phyloP scores from a whole-genome alignment of 2,888 invertebrate species.

The Himalopsyche kuldschensis region DNA sequence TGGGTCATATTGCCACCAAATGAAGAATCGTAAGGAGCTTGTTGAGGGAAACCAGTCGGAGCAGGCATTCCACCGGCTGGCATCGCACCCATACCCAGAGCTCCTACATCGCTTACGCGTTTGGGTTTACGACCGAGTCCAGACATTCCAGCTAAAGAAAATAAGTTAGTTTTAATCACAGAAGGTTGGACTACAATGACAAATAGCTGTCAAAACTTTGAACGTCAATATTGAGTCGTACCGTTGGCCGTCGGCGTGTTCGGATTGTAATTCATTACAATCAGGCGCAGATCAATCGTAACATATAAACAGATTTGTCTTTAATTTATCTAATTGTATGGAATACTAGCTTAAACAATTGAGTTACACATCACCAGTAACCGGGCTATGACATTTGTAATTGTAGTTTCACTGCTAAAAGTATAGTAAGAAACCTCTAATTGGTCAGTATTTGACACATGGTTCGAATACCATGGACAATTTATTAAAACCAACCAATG shows the following conservation, averaged over 20 bases:
- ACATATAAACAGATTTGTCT: neutral
- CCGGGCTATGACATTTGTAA: neutral
- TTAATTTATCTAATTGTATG: neutral
- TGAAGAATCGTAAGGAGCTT: slow-evolving; percentile 14
- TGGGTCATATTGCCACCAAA: slow-evolving; percentile 15
- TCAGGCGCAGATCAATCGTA: neutral
- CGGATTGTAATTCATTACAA: slow-evolving; percentile 53
- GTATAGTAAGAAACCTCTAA: neutral
- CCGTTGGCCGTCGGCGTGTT: slow-evolving; percentile 53
- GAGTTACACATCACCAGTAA: neutral
- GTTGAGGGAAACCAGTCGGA: slow-evolving; percentile 11
- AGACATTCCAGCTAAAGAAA: slow-evolving; percentile 49
- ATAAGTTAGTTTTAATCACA: slow-evolving; percentile 33
- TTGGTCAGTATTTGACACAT: neutral
- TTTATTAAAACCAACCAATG: neutral
- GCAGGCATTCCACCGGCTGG: slow-evolving; percentile 42
- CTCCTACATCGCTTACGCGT: slow-evolving; percentile 69
- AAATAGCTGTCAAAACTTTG: neutral
- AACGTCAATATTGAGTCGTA: slow-evolving; percentile 41
- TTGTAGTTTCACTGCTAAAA: neutral
- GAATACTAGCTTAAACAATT: neutral
- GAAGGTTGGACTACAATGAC: neutral
- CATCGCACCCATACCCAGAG: slow-evolving; percentile 64
- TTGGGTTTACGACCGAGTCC: slow-evolving; percentile 60
- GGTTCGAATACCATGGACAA: neutral